Evolutionary conservation across 1,140 invertebrate species (phyloP).

Genomic region (Oedothorax gibbosus): DNA sequence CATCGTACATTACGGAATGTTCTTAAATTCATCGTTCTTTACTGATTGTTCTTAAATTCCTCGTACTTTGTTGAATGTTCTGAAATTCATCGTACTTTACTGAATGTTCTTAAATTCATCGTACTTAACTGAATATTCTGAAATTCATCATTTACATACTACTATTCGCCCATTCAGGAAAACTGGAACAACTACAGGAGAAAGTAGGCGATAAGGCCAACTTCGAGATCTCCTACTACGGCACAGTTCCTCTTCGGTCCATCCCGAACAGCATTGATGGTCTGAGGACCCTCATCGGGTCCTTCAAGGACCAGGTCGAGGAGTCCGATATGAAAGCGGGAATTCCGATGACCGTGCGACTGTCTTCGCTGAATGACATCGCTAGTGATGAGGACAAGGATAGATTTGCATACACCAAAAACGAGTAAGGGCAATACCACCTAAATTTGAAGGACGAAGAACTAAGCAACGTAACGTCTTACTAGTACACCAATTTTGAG

Average conservation of each 20-base stretch:
- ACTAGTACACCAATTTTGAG: no score
- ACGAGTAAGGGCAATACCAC: neutral
- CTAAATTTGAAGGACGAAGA: no score
- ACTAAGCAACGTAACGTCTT: no score
- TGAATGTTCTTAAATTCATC: no score
- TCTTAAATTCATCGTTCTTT: no score
- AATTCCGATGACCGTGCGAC: slow-evolving; percentile 21
- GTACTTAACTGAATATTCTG: no score
- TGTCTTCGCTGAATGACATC: neutral
- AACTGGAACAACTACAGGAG: slow-evolving; percentile 38
- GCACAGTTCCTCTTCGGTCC: slow-evolving; percentile 22
- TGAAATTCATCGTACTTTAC: no score
- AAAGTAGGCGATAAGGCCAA: slow-evolving; percentile 20
- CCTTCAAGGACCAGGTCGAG: slow-evolving; percentile 31
- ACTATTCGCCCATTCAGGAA: neutral
- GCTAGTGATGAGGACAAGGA: neutral
- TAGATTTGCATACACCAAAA: slow-evolving; percentile 16
- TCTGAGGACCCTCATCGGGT: neutral
- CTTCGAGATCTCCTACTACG: slow-evolving; percentile 43
- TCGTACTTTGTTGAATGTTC: no score
- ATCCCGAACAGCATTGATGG: slow-evolving; percentile 20
- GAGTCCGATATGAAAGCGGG: neutral
- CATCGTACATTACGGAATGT: no score
- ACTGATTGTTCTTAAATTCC: no score
- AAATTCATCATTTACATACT: no score